These are phyloP conservation scores for Idaea aversata DNA, from an alignment of 2,888 invertebrate genomes.

Conservation along the genomic window DNA sequence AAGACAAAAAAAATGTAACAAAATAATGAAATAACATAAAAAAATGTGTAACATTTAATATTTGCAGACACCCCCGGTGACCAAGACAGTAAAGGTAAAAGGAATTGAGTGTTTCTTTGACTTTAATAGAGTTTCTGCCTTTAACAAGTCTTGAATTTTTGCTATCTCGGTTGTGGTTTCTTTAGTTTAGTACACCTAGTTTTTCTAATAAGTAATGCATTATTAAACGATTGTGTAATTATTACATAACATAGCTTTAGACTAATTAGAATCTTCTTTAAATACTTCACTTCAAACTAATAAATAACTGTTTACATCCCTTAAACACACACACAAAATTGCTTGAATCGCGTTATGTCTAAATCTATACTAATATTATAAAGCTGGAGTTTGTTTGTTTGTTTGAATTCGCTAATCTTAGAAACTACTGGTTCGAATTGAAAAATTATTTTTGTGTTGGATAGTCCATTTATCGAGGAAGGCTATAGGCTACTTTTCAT, in stretches of 20 bases:
- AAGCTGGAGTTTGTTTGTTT: no score
- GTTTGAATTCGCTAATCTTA: no score
- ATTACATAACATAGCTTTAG: neutral
- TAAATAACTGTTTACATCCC: no score
- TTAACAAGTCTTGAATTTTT: neutral
- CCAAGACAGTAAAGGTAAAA: slow-evolving; percentile 69
- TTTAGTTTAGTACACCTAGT: neutral
- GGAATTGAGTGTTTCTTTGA: slow-evolving; percentile 25
- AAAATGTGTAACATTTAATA: slow-evolving; percentile 20
- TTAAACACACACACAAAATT: no score
- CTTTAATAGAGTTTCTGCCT: slow-evolving; percentile 2
- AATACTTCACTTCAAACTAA: neutral
- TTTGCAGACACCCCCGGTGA: slow-evolving; percentile 71
- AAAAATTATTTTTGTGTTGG: no score
- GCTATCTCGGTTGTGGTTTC: neutral
- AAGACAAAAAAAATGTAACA: slow-evolving; percentile 19
- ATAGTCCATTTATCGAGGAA: no score
- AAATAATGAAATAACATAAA: neutral
- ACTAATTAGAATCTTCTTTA: neutral
- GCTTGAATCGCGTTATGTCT: no score
- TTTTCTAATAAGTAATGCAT: neutral
- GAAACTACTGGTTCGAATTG: no score
- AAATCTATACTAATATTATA: no score
- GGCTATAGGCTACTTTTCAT: no score
- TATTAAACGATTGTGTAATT: neutral